Percentiles rank a stretch among this genome's conserved stretches.
These are phyloP conservation scores for Cancer borealis DNA, from an alignment of 2,888 invertebrate genomes.

Conservation along the genomic window DNA sequence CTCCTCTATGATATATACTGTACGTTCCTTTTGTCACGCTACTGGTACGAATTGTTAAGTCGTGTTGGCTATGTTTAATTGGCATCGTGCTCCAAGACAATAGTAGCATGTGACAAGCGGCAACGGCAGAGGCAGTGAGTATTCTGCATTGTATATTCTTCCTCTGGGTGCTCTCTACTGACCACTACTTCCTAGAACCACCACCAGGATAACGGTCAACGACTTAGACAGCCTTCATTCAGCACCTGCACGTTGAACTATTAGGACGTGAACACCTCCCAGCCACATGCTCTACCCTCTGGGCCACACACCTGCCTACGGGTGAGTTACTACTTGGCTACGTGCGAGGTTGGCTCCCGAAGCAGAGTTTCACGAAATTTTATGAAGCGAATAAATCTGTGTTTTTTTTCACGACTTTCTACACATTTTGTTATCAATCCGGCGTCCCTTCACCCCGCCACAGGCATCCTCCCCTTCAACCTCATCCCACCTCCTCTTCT, in stretches of 20 bases:
- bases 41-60: not conserved
- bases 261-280: not conserved
- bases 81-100: not conserved
- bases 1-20: not conserved
- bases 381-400: conserved; percentile 33
- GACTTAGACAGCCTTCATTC: not conserved
- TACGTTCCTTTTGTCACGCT: not conserved
- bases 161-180: not conserved
- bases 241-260: not conserved
- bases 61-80: conserved; percentile 21
- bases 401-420: not conserved
- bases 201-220: not conserved
- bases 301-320: conserved; percentile 26
- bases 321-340: conserved; percentile 24
- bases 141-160: not conserved
- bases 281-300: not conserved
- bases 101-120: conserved; percentile 10
- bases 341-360: conserved; percentile 28
- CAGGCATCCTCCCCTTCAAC: not conserved
- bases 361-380: conserved; percentile 18
- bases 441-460: too few species aligned
- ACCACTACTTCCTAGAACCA: not conserved
- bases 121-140: not conserved
- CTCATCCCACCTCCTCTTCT: not conserved
- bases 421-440: not conserved